These are phyloP conservation scores for Mirounga angustirostris DNA, from an alignment of 2,113 vertebrate species.

Conservation along the genomic window DNA sequence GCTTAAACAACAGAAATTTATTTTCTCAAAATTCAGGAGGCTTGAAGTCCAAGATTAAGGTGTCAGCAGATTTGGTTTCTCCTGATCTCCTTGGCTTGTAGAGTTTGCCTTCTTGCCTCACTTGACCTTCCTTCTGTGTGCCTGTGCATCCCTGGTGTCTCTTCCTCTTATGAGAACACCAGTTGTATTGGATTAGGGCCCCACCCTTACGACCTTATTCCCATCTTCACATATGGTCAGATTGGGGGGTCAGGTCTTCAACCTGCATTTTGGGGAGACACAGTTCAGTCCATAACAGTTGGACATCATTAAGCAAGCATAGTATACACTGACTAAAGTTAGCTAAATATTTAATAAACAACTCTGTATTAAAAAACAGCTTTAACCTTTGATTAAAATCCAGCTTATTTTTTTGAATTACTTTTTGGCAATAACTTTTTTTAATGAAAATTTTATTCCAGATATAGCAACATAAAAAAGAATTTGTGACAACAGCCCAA, in stretches of 20 bases:
- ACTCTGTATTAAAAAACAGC: background rate
- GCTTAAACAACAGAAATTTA: background rate
- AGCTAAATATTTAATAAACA: slow-evolving; percentile 35
- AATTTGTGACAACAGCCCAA: slow-evolving; percentile 4
- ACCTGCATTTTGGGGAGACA: background rate
- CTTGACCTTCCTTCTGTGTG: background rate
- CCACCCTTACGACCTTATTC: background rate
- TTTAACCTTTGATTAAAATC: slow-evolving; percentile 39
- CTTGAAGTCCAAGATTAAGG: background rate
- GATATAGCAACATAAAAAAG: slow-evolving; percentile 19
- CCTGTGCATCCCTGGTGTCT: background rate
- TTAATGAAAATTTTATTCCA: slow-evolving; percentile 38
- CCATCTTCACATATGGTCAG: background rate
- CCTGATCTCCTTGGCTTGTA: background rate
- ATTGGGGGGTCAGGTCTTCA: background rate
- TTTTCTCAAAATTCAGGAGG: background rate
- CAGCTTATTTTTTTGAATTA: slow-evolving; percentile 32
- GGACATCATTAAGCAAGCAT: background rate
- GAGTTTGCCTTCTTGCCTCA: background rate
- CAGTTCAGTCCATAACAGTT: background rate
- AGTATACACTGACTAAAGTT: background rate
- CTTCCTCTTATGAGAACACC: background rate
- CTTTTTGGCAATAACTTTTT: background rate
- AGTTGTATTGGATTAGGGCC: background rate
- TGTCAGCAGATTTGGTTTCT: background rate